Percentiles rank a stretch among this genome's conserved stretches.
Evolutionary conservation across 2,113 vertebrate genomes (phyloP).

Genomic region (Motacilla tschutschensis): DNA sequence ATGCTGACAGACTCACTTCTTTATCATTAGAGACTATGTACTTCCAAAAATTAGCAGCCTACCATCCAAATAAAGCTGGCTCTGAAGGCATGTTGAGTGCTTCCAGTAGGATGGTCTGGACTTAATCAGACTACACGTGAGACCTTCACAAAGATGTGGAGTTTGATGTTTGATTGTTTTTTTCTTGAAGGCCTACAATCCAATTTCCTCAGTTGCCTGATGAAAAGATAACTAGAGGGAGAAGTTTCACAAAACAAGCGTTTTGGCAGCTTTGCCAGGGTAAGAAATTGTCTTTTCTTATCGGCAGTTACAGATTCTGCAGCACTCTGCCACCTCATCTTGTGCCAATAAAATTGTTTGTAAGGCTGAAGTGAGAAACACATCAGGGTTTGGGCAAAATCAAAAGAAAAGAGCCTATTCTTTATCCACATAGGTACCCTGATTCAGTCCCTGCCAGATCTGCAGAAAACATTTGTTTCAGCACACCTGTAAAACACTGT

Average conservation of each 20-base stretch:
- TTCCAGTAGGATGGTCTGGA: neutral
- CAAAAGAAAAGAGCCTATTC: neutral
- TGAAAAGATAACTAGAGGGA: neutral
- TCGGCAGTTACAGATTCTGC: conserved; percentile 7
- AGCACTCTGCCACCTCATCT: neutral
- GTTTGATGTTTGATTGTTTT: neutral
- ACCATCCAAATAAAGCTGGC: neutral
- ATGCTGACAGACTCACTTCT: neutral
- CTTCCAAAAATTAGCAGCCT: neutral
- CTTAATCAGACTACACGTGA: neutral
- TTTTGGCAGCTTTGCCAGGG: neutral
- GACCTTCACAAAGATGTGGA: neutral
- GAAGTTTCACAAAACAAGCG: neutral
- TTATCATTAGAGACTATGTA: neutral
- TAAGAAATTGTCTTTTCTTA: conserved; percentile 9
- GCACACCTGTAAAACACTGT: neutral
- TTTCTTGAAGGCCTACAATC: neutral
- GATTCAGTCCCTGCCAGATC: neutral
- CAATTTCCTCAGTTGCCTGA: neutral
- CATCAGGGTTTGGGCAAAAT: neutral
- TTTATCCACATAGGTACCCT: neutral
- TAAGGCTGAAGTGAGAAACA: neutral
- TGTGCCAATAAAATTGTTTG: neutral
- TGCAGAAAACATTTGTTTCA: neutral
- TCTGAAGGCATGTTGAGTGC: neutral